phyloP scores from a whole-genome alignment of 2,888 invertebrate genomes.

The Xestia xanthographa region DNA sequence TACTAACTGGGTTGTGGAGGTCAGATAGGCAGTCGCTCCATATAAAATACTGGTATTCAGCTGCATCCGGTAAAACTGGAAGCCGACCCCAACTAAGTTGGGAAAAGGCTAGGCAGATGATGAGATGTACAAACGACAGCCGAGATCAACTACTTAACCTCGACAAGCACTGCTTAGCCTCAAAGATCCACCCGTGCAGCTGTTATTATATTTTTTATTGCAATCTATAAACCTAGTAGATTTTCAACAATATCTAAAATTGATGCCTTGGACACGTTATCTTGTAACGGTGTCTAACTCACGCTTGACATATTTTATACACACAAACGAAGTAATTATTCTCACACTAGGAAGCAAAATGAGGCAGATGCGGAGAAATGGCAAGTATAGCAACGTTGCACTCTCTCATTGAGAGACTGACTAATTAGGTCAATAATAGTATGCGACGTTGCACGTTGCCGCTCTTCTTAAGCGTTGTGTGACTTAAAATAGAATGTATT shows the following conservation, averaged over 20 bases:
- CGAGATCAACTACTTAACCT: neutral
- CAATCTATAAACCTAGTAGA: neutral
- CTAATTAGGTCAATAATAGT: slow-evolving; percentile 61
- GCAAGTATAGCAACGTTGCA: slow-evolving; percentile 32
- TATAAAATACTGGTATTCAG: no score
- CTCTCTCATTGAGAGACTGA: slow-evolving; percentile 48
- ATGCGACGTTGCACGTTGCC: slow-evolving; percentile 51
- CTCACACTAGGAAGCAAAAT: slow-evolving; percentile 17
- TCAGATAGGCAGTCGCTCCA: no score
- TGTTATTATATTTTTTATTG: neutral
- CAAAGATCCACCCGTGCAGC: no score
- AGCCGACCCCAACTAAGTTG: no score
- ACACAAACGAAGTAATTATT: slow-evolving; percentile 30
- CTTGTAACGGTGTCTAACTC: neutral
- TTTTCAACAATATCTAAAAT: neutral
- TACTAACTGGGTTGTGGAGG: no score
- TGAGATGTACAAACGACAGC: neutral
- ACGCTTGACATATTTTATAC: slow-evolving; percentile 8
- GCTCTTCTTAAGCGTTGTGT: slow-evolving; percentile 32
- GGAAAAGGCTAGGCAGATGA: no score
- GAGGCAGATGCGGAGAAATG: slow-evolving; percentile 30
- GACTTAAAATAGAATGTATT: slow-evolving; percentile 24
- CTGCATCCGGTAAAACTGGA: no score
- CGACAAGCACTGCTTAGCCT: no score
- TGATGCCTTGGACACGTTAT: neutral